Conservation (phyloP, 2,113 vertebrate genomes). For the Sorex fumeus region DNA sequence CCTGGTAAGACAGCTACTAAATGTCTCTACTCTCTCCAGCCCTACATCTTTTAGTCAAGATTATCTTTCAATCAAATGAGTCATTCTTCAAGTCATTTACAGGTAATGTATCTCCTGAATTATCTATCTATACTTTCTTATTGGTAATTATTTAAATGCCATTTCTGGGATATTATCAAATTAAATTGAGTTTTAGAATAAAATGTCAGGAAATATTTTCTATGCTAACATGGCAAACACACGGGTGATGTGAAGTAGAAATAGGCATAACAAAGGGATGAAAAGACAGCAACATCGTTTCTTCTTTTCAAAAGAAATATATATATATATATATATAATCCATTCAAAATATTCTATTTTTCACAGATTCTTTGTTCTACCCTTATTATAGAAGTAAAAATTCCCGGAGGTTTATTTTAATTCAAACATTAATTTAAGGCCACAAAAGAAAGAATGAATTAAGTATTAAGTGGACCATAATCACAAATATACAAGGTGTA, state of each 20-base stretch:
- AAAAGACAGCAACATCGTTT: neutral
- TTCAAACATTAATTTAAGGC: neutral
- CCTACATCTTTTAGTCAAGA: no score
- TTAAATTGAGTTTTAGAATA: neutral
- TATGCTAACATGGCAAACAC: neutral
- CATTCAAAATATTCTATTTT: neutral
- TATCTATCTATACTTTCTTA: neutral
- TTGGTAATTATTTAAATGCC: constrained; percentile 33
- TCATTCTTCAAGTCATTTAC: neutral
- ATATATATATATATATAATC: neutral
- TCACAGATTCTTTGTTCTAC: neutral
- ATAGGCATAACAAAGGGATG: neutral
- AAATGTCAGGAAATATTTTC: neutral
- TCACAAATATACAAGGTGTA: neutral
- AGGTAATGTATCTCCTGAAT: neutral
- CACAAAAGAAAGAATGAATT: neutral
- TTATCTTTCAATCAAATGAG: neutral
- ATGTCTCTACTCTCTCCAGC: no score
- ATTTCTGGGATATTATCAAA: neutral
- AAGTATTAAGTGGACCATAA: neutral
- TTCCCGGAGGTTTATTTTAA: neutral
- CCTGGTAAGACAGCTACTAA: no score
- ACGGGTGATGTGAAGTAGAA: no score
- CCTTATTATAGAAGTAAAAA: constrained; percentile 29
- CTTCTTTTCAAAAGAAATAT: neutral